Evolutionary conservation across 2,113 vertebrate genomes (phyloP), one percentile per base, ranked within the genome.

Genomic region (Phrynosoma blainvillii): DNA sequence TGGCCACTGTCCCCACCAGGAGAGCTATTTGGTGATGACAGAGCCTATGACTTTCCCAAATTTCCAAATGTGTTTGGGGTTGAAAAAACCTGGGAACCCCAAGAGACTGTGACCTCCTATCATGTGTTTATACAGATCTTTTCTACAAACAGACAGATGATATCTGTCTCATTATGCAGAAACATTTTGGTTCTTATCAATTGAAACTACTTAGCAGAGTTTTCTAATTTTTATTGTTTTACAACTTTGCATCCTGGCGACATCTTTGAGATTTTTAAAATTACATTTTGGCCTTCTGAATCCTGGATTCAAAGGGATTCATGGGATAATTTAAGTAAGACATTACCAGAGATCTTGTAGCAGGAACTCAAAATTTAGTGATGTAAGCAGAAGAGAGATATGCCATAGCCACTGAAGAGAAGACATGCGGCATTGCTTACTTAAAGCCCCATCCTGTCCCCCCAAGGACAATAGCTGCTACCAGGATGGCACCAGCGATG

Each of bases 361-460:
- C 98, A 99, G 98, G 96, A 99, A 97, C 98, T 98, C 98, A 98
- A 98, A 98, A 97, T 94, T 94, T 95, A 97, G 97, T 97, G 97
- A 98, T 96, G 96, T 96, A 98, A 98, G 98, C 98, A 98, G 96
- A 95, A 96, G 93, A 98, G 95, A 98, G 96, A 98, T 97, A 97
- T 95, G 98, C 98, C 97, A 97, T 96, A 97, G 97, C 97, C 97
- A 98, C 94, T 92, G 92, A 96, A 97, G 97, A 97, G 97, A 98
- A 98, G 98, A 97, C 99, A 99, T 99, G 98, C 98, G 95, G 96
- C 96, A 87, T 97, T 98, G 98, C 99, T 99, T 99, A 99, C 99
- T 99, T 99, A 99, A 99, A 99, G 96, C 99, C 99, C 99, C 99
- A 99, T 98, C 99, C 99, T 98, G 99, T 99, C 97, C 99, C 99